Percentiles rank a stretch among this genome's conserved stretches.
phyloP scores from a whole-genome alignment of 2,113 vertebrate species.

The Silurus meridionalis region DNA sequence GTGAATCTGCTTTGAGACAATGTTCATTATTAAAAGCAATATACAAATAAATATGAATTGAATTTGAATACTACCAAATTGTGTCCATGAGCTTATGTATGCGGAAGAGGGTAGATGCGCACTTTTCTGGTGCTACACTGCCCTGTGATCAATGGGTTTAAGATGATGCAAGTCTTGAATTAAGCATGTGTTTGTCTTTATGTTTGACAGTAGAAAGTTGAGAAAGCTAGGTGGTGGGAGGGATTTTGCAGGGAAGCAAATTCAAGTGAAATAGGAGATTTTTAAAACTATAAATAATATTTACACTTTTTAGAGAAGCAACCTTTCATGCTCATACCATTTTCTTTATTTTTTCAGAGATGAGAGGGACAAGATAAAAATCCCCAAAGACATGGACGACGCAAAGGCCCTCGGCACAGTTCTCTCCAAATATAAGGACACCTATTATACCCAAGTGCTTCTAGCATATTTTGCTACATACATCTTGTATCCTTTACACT shows the following conservation, averaged over 20 bases:
- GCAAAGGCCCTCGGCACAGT: conserved; percentile 97
- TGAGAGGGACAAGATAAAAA: conserved; percentile 89
- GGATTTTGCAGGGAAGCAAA: not conserved
- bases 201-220: not conserved
- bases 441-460: conserved; percentile 95
- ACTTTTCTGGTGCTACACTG: not conserved
- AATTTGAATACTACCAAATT: too few species aligned
- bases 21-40: too few species aligned
- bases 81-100: not conserved
- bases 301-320: not conserved
- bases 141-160: not conserved
- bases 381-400: conserved; percentile 98
- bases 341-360: conserved; percentile 72
- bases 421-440: conserved; percentile 97
- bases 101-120: not conserved
- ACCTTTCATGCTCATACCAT: not conserved
- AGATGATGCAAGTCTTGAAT: too few species aligned
- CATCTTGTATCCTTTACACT: conserved; percentile 93
- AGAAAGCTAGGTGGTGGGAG: not conserved
- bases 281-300: not conserved
- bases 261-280: too few species aligned
- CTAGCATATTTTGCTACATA: conserved; percentile 97
- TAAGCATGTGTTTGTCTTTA: not conserved
- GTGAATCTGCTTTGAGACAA: too few species aligned
- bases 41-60: too few species aligned